phyloP scores from a whole-genome alignment of 2,113 vertebrate genomes.

The Anarrhichthys ocellatus region DNA sequence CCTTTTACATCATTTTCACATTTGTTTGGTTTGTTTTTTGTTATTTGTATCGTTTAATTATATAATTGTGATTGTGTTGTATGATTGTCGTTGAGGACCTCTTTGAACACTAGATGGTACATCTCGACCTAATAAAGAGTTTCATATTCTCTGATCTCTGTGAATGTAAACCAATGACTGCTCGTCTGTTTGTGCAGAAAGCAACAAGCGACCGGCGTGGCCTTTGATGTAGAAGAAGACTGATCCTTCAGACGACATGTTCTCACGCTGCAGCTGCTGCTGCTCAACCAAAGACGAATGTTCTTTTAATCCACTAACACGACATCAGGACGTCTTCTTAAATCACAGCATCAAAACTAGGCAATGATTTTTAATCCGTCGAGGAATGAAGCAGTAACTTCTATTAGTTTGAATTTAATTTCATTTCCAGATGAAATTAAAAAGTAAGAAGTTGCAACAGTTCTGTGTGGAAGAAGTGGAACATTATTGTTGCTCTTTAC shows the following conservation, averaged over 20 bases:
- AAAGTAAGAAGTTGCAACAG: too few species aligned
- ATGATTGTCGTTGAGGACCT: too few species aligned
- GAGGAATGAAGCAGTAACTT: not conserved
- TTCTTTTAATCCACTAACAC: not conserved
- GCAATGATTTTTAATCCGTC: not conserved
- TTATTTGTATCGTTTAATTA: not conserved
- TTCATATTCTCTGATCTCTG: not conserved
- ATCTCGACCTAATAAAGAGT: not conserved
- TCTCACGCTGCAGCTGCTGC: not conserved
- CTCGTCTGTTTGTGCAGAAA: constrained; percentile 64
- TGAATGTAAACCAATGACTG: not conserved
- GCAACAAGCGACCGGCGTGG: constrained; percentile 75
- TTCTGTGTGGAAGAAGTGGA: too few species aligned
- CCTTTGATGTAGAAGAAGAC: constrained; percentile 76
- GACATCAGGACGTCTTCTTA: not conserved
- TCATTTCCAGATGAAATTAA: too few species aligned
- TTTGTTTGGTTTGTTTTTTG: not conserved
- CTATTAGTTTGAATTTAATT: not conserved
- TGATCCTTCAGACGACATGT: constrained; percentile 12
- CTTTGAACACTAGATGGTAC: too few species aligned
- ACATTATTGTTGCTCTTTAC: too few species aligned
- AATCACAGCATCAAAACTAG: not conserved
- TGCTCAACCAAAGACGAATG: not conserved
- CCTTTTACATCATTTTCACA: not conserved
- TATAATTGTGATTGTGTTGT: too few species aligned